Evolutionary conservation across 2,113 vertebrate species (phyloP).

Genomic region (Pitta sordida): DNA sequence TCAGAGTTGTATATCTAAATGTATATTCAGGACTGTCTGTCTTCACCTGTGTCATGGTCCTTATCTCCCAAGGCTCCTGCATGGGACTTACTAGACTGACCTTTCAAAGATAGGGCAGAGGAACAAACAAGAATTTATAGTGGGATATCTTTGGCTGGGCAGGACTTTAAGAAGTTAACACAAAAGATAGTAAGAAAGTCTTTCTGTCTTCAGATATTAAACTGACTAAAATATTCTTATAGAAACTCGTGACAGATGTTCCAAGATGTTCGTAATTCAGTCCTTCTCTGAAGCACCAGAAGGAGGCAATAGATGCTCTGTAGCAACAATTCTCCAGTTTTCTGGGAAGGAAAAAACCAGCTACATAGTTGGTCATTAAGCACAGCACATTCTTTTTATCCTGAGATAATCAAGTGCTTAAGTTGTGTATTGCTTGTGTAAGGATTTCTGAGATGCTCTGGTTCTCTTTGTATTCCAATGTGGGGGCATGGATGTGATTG

Average conservation of each 20-base stretch:
- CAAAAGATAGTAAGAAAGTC: neutral
- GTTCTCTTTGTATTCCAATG: neutral
- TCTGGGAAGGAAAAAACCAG: neutral
- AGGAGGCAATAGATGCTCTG: neutral
- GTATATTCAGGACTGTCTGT: neutral
- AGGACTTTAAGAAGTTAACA: neutral
- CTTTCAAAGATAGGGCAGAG: neutral
- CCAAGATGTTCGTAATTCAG: neutral
- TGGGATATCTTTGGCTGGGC: neutral
- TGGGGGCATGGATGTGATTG: neutral
- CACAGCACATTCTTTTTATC: neutral
- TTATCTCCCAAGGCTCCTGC: neutral
- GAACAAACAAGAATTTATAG: neutral
- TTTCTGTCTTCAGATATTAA: neutral
- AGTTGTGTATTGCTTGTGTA: neutral
- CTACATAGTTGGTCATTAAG: neutral
- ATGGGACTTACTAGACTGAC: neutral
- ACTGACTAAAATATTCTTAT: neutral
- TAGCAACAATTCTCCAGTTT: neutral
- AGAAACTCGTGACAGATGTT: neutral
- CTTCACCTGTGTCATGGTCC: neutral
- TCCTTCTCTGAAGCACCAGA: neutral
- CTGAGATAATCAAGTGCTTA: neutral
- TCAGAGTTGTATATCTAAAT: neutral
- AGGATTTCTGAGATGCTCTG: neutral